phyloP scores from a whole-genome alignment of 2,888 invertebrate genomes.

The Clistopyga incitator region DNA sequence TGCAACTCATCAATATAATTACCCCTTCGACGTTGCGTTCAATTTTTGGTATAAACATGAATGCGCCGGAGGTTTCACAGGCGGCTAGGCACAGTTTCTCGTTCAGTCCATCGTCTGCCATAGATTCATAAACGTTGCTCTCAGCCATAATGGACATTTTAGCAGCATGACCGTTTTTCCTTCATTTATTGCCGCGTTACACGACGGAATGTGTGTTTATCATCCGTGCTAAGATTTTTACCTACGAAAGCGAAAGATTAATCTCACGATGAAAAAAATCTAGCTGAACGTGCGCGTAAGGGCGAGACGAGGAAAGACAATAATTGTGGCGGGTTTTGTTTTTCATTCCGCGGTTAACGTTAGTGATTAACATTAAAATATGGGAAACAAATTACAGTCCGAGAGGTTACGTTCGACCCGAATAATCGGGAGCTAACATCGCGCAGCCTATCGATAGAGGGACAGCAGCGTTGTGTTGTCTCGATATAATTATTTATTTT shows the following conservation, averaged over 20 bases:
- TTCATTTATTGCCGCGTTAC: constrained; percentile 6
- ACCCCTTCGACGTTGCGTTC: constrained; percentile 69
- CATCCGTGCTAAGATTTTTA: neutral
- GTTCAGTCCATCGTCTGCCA: constrained; percentile 65
- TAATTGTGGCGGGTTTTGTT: neutral
- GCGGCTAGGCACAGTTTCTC: constrained; percentile 62
- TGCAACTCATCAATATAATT: constrained; percentile 32
- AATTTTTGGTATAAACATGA: constrained; percentile 66
- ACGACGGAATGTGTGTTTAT: neutral
- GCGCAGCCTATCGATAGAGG: constrained; percentile 6
- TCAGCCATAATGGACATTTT: constrained; percentile 72
- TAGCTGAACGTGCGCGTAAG: neutral
- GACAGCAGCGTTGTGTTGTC: constrained; percentile 7
- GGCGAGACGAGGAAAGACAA: neutral
- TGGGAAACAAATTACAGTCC: neutral
- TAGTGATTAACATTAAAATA: neutral
- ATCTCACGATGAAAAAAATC: neutral
- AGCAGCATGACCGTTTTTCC: constrained; percentile 25
- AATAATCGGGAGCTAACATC: constrained; percentile 1
- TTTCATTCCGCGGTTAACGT: neutral
- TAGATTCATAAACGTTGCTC: constrained; percentile 65
- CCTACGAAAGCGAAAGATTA: neutral
- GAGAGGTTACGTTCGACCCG: constrained; percentile 28
- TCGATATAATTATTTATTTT: constrained; percentile 18
- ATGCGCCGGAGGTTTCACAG: constrained; percentile 64